Conservation (phyloP, 2,113 vertebrate genomes). For the Barnardius zonarius region DNA sequence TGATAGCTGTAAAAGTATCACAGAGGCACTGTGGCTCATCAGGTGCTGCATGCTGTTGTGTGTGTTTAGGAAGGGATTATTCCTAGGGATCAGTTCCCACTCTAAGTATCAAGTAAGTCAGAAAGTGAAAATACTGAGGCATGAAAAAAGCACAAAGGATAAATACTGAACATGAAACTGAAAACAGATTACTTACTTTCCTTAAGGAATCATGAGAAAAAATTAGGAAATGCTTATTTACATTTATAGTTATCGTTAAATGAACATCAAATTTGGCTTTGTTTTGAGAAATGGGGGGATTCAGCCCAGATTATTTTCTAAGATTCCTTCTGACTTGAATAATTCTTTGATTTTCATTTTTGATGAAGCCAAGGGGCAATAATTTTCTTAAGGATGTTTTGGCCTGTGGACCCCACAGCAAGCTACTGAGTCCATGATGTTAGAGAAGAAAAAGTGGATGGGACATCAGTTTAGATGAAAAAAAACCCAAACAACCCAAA, state of each 20-base stretch:
- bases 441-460: not conserved
- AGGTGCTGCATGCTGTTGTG: not conserved
- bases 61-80: not conserved
- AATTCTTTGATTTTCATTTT: not conserved
- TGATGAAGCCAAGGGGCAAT: not conserved
- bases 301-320: not conserved
- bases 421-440: not conserved
- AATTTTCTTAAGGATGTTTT: not conserved
- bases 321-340: not conserved
- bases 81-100: not conserved
- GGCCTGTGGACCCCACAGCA: not conserved
- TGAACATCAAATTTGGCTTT: not conserved
- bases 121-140: not conserved
- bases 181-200: not conserved
- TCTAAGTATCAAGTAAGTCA: not conserved
- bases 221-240: not conserved
- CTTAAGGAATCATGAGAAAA: not conserved
- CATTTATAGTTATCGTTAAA: not conserved
- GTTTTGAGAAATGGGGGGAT: not conserved
- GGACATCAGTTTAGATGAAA: not conserved
- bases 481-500: not conserved
- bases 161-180: not conserved
- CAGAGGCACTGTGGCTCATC: not conserved
- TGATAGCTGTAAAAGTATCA: not conserved
- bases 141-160: not conserved